Percentiles rank a stretch among this genome's conserved stretches.
Conservation (phyloP, 2,113 vertebrate genomes). For the Panurus biarmicus region DNA sequence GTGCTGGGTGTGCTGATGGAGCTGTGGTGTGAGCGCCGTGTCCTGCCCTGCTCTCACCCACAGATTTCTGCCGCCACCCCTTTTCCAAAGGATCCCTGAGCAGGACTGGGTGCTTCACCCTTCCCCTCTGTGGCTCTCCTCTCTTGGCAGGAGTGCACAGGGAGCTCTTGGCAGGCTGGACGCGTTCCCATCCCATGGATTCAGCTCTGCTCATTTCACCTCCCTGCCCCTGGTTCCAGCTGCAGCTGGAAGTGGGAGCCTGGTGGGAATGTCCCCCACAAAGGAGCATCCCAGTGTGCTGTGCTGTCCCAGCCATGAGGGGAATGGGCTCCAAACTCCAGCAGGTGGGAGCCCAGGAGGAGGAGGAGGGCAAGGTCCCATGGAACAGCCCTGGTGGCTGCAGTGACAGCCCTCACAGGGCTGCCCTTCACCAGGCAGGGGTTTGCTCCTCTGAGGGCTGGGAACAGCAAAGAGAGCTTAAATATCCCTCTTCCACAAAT, state of each 20-base stretch:
- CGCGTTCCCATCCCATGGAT: not conserved
- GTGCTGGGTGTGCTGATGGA: too few species aligned
- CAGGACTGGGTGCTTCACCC: not conserved
- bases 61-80: too few species aligned
- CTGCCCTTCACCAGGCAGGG: not conserved
- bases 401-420: too few species aligned
- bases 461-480: too few species aligned
- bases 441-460: not conserved
- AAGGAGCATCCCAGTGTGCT: not conserved
- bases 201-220: not conserved
- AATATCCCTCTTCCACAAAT: not conserved
- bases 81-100: too few species aligned
- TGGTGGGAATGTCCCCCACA: not conserved
- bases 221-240: not conserved
- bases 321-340: too few species aligned
- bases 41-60: too few species aligned
- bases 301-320: too few species aligned
- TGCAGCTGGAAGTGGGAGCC: not conserved
- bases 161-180: not conserved
- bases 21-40: too few species aligned
- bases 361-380: not conserved
- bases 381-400: not conserved
- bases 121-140: not conserved
- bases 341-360: too few species aligned
- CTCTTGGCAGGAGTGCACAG: not conserved